These are phyloP conservation scores for Calonectris borealis DNA, from an alignment of 2,113 vertebrate species.

Conservation along the genomic window DNA sequence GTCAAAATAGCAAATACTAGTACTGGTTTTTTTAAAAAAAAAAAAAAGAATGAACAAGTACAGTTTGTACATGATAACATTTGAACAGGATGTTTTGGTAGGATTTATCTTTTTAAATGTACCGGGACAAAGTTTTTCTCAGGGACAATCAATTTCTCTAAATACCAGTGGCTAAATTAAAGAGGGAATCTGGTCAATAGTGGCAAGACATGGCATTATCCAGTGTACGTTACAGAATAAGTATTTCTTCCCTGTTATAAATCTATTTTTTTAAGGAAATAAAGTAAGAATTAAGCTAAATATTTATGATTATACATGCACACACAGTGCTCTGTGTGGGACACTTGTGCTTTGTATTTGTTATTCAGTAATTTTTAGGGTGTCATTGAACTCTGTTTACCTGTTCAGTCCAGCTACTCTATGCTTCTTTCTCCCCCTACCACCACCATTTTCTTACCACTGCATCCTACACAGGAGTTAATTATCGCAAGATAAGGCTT, in stretches of 20 bases:
- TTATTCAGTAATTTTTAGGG: background rate
- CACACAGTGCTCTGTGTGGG: background rate
- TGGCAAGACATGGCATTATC: background rate
- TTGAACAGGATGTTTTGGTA: background rate
- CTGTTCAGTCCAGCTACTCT: background rate
- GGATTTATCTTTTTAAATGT: background rate
- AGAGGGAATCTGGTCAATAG: background rate
- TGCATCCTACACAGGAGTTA: background rate
- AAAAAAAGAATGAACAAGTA: background rate
- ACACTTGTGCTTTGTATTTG: background rate
- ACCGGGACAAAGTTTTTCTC: background rate
- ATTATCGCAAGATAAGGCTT: background rate
- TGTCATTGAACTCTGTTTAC: background rate
- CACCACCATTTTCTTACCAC: background rate
- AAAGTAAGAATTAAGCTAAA: background rate
- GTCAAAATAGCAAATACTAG: background rate
- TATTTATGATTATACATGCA: background rate
- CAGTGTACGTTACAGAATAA: background rate
- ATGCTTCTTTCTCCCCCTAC: background rate
- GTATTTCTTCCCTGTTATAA: background rate
- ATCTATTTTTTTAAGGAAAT: background rate
- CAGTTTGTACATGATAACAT: background rate
- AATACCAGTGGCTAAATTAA: background rate
- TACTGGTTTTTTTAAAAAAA: background rate
- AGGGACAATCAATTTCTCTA: background rate